Percentiles rank a stretch among this genome's conserved stretches.
phyloP scores from a whole-genome alignment of 2,113 vertebrate genomes.

The Collichthys lucidus region DNA sequence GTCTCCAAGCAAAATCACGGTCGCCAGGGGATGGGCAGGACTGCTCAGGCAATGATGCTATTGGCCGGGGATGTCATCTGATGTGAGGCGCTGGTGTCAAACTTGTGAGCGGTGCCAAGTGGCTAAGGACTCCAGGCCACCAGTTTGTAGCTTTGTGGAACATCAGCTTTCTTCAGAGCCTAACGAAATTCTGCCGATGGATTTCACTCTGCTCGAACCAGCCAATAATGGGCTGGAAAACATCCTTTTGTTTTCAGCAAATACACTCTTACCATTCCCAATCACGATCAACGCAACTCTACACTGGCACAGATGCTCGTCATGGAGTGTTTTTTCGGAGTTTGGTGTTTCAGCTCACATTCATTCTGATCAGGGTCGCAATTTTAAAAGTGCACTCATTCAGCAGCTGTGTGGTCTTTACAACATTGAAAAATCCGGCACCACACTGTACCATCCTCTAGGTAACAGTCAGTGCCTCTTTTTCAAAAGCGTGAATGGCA shows the following conservation, averaged over 20 bases:
- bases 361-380: slow-evolving; percentile 32
- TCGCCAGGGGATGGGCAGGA: slow-evolving; percentile 26
- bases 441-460: slow-evolving; percentile 2
- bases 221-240: background rate
- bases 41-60: too few species aligned
- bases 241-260: slow-evolving; percentile 37
- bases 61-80: background rate
- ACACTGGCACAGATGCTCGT: slow-evolving; percentile 8
- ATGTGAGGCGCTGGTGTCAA: background rate
- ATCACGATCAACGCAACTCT: background rate
- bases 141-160: background rate
- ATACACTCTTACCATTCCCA: too few species aligned
- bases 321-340: background rate
- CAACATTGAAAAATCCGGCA: slow-evolving; percentile 24
- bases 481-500: slow-evolving; percentile 21
- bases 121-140: background rate
- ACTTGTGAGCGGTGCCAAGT: too few species aligned
- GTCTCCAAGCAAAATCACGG: slow-evolving; percentile 4
- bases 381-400: slow-evolving; percentile 29
- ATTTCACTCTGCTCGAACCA: background rate
- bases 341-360: background rate
- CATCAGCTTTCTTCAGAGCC: slow-evolving; percentile 14
- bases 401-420: slow-evolving; percentile 14
- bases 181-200: slow-evolving; percentile 15
- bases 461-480: slow-evolving; percentile 16